Percentiles rank a stretch among this genome's conserved stretches.
Evolutionary conservation across 2,113 vertebrate species (phyloP).

Genomic region (Drymodes brunneopygia): DNA sequence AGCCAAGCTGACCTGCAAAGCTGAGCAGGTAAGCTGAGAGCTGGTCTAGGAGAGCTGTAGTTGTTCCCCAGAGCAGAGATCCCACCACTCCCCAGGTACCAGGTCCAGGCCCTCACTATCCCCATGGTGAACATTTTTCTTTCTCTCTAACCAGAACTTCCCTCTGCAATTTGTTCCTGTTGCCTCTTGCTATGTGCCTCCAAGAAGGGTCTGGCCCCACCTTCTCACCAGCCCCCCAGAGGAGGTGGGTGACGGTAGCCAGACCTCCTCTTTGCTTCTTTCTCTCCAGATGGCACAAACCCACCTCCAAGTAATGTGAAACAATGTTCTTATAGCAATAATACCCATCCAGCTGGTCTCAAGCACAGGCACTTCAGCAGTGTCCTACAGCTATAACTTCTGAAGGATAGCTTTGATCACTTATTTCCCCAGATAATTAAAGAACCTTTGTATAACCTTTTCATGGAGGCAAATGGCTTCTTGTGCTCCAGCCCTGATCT

Average conservation of each 20-base stretch:
- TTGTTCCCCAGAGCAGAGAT: neutral
- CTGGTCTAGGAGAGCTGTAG: neutral
- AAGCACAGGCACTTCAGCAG: neutral
- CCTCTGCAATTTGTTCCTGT: neutral
- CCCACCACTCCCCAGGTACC: neutral
- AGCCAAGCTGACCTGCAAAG: neutral
- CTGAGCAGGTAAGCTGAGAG: neutral
- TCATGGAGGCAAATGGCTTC: neutral
- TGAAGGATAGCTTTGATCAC: neutral
- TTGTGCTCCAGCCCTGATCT: neutral
- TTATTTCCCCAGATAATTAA: neutral
- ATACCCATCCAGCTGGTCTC: neutral
- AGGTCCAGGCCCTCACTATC: neutral
- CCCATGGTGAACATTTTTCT: neutral
- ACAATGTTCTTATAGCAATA: neutral
- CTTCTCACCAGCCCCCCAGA: rapidly evolving
- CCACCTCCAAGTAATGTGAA: neutral
- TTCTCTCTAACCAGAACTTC: neutral
- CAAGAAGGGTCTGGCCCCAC: neutral
- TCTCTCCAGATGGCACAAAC: neutral
- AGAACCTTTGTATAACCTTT: neutral
- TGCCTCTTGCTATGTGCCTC: neutral
- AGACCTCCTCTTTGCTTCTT: neutral
- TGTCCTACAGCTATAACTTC: neutral
- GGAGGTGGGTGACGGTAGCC: neutral